phyloP scores from a whole-genome alignment of 2,888 invertebrate species.

The Hanleya hanleyi region DNA sequence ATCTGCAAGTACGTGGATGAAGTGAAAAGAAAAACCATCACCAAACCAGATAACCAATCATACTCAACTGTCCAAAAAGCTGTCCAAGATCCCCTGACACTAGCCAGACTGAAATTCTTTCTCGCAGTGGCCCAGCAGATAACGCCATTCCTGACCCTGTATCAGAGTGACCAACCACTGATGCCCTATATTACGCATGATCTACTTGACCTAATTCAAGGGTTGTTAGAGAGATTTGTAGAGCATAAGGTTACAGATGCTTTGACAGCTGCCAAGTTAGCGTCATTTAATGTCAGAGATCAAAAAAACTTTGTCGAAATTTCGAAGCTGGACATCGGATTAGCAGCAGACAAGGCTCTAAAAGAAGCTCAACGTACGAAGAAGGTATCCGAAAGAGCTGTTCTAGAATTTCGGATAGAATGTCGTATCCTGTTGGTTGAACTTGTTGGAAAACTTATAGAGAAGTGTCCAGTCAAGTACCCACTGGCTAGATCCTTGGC shows the following conservation, averaged over 20 bases:
- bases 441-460: slow-evolving; percentile 10
- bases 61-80: background rate
- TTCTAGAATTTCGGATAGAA: slow-evolving; percentile 2
- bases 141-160: slow-evolving; percentile 7
- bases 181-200: background rate
- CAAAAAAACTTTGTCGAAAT: background rate
- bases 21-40: slow-evolving; percentile 2
- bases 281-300: background rate
- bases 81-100: background rate
- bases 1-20: slow-evolving; percentile 3
- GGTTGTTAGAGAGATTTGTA: background rate
- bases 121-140: background rate
- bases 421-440: slow-evolving; percentile 5
- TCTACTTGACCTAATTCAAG: background rate
- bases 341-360: background rate
- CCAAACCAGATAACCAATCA: slow-evolving; percentile 17
- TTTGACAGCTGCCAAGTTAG: background rate
- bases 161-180: slow-evolving; percentile 13
- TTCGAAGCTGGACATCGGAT: background rate
- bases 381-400: background rate
- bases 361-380: background rate
- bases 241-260: background rate
- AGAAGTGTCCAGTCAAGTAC: slow-evolving; percentile 22
- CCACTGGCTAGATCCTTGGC: slow-evolving; percentile 14
- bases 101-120: slow-evolving; percentile 4